These are phyloP conservation scores for Agonopterix subpropinquella DNA, from an alignment of 2,888 invertebrate species.

Conservation along the genomic window DNA sequence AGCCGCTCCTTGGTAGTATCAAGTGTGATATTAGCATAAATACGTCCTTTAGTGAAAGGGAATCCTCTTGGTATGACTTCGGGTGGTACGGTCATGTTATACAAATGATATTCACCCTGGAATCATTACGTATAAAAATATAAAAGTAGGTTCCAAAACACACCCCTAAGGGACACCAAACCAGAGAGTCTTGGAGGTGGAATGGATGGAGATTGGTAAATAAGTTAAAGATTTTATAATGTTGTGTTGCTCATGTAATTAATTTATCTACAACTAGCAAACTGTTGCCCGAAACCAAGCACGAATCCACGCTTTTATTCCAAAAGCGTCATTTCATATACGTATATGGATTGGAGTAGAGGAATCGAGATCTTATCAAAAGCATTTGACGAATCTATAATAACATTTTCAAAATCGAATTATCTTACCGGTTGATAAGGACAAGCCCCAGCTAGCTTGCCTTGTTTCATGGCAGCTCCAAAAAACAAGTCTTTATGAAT, in stretches of 20 bases:
- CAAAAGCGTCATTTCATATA: background rate
- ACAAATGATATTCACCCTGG: constrained; percentile 9
- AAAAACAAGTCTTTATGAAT: constrained; percentile 10
- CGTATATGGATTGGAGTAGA: background rate
- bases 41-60: constrained; percentile 12
- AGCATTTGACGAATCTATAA: too few species aligned
- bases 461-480: background rate
- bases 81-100: constrained; percentile 10
- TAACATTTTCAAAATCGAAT: background rate
- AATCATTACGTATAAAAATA: background rate
- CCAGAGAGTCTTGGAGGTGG: background rate
- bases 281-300: too few species aligned
- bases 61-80: constrained; percentile 7
- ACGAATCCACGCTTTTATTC: too few species aligned
- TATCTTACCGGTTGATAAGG: background rate
- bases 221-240: background rate
- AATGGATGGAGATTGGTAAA: background rate
- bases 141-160: background rate
- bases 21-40: constrained; percentile 4
- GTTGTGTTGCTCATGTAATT: too few species aligned
- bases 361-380: background rate
- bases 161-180: background rate
- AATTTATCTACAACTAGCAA: too few species aligned
- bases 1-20: background rate
- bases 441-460: background rate